Base-by-base conservation (phyloP, 37 sponge, comb jelly and placozoan species). In the Sycon ciliatum region DNA sequence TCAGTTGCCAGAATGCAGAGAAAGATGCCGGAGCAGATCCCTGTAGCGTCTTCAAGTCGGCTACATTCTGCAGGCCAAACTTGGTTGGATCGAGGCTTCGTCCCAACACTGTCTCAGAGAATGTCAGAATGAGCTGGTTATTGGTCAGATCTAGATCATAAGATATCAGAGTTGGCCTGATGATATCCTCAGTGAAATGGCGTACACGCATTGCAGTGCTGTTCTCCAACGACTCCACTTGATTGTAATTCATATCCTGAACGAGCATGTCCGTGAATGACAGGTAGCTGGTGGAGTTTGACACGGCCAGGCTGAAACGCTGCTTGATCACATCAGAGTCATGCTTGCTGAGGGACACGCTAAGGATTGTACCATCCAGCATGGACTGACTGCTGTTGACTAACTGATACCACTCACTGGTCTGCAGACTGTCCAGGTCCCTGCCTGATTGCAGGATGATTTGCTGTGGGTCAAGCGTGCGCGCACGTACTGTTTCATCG, bases 401-500 rank as follows among this genome's bases (percentile, higher is more conserved):
- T 3, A 74, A 38, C 34, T 61, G 38, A 30, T 80, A 58, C 20
- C 65, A 62, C 29, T 39, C 61, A n/a, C n/a, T n/a, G n/a, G n/a
- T n/a, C n/a, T n/a, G n/a, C n/a, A n/a, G n/a, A n/a, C n/a, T n/a
- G n/a, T n/a, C n/a, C n/a, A n/a, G n/a, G n/a, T n/a, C n/a, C n/a
- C n/a, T n/a, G n/a, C 79, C 79, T 0, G 85, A 71, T 38, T 84
- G 82, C 3, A 92, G 46, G 6, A 65, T 77, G 16, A 80, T 49
- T 18, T 72, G 70, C 3, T 57, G 79, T 18, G 73, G 28, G 5
- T 18, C 4, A 38, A 87, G 76, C 3, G 67, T 33, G 22, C 71
- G 57, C 13, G 52, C 68, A 22, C 79, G 38, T 6, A 92, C 93
- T 3, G 82, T 76, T 49, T 92, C 93, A 72, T 87, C 80, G 76